These are phyloP conservation scores for Hedya salicella DNA, from an alignment of 2,888 invertebrate species.

Conservation along the genomic window DNA sequence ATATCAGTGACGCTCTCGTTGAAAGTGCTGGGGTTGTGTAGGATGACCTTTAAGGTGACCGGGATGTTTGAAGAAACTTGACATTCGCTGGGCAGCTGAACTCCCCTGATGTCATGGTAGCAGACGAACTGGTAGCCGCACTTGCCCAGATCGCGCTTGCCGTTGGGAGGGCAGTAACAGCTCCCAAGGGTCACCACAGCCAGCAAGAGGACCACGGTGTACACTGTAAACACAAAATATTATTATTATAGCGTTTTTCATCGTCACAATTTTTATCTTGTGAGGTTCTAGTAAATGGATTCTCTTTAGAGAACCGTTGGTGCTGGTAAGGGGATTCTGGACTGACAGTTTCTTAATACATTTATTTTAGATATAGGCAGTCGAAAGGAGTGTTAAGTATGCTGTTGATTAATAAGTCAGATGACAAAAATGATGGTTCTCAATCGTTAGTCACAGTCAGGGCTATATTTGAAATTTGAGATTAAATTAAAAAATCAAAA, in stretches of 20 bases:
- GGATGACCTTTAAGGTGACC: constrained; percentile 61
- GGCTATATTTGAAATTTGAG: too few relatives aligned
- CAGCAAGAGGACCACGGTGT: constrained; percentile 49
- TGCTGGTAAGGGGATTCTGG: too few relatives aligned
- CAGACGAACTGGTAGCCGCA: constrained; percentile 66
- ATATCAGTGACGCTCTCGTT: constrained; percentile 48
- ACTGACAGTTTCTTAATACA: too few relatives aligned
- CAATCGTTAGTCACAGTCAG: too few relatives aligned
- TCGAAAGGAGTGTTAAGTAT: too few relatives aligned
- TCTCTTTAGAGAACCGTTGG: too few relatives aligned
- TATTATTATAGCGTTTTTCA: background rate
- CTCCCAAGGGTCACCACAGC: constrained; percentile 49
- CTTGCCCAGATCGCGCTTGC: constrained; percentile 51
- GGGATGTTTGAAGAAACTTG: constrained; percentile 65
- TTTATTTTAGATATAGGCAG: too few relatives aligned
- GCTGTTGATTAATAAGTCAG: too few relatives aligned
- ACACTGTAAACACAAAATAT: constrained; percentile 54
- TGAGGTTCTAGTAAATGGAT: too few relatives aligned
- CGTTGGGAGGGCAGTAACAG: constrained; percentile 59
- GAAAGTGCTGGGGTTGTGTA: constrained; percentile 57
- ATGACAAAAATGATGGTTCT: too few relatives aligned
- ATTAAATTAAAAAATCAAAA: too few relatives aligned
- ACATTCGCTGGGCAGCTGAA: constrained; percentile 61
- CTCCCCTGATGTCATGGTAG: constrained; percentile 54
- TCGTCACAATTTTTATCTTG: too few relatives aligned